phyloP scores from a whole-genome alignment of 2,888 invertebrate genomes.

The Tipula lateralis region DNA sequence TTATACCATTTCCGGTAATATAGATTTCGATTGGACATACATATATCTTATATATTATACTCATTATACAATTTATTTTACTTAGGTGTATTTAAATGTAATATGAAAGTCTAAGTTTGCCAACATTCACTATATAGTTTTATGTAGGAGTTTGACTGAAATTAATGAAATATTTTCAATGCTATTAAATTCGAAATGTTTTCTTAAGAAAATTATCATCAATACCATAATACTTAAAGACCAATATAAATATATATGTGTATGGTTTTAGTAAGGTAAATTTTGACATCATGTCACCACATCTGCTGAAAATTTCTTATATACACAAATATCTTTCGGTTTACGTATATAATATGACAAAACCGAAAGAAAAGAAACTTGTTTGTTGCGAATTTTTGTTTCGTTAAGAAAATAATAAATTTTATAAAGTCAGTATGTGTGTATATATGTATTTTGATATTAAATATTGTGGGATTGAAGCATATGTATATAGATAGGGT shows the following conservation, averaged over 20 bases:
- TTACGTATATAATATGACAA: not conserved
- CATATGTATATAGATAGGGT: not conserved
- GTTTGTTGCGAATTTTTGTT: not conserved
- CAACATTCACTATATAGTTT: not conserved
- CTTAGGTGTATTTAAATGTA: not conserved
- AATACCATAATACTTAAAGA: not conserved
- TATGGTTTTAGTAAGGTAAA: not conserved
- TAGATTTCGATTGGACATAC: not conserved
- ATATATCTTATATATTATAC: not conserved
- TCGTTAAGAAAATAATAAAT: not conserved
- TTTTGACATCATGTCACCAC: conserved; percentile 11
- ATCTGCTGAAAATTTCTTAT: not conserved
- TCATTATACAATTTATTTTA: not conserved
- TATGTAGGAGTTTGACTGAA: not conserved
- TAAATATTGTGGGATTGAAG: not conserved
- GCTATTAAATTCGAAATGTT: not conserved
- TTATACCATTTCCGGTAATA: conserved; percentile 8
- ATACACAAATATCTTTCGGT: not conserved
- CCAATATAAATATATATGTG: not conserved
- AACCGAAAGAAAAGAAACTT: not conserved
- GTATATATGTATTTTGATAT: not conserved
- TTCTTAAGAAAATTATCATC: not conserved
- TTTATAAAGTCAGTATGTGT: not conserved
- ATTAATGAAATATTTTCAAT: not conserved
- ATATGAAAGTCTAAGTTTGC: not conserved